phyloP scores from a whole-genome alignment of 2,113 vertebrate genomes.

The Xenopus borealis region DNA sequence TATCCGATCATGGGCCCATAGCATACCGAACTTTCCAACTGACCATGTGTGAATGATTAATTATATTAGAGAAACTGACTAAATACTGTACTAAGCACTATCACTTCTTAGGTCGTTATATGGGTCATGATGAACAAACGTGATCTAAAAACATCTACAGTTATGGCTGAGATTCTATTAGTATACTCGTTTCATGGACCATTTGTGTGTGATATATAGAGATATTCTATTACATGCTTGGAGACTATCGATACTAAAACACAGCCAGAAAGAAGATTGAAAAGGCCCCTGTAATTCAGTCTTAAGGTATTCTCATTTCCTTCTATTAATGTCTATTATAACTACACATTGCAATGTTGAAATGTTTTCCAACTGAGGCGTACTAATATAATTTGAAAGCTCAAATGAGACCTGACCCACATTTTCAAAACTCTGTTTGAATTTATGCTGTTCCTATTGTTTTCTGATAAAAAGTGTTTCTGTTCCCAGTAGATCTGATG shows the following conservation, averaged over 20 bases:
- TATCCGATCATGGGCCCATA: too few relatives aligned
- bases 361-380: conserved; percentile 1
- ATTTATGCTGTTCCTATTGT: conserved; percentile 12
- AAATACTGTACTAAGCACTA: too few relatives aligned
- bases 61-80: too few relatives aligned
- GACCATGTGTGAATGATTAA: too few relatives aligned
- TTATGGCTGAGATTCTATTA: too few relatives aligned
- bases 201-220: conserved; percentile 18
- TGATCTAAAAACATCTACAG: too few relatives aligned
- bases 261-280: background rate
- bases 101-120: too few relatives aligned
- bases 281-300: background rate
- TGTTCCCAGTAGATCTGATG: conserved; percentile 3
- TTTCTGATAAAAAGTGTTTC: conserved; percentile 28
- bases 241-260: conserved; percentile 10
- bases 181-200: background rate
- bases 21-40: too few relatives aligned
- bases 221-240: conserved; percentile 5
- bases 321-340: background rate
- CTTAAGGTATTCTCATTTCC: background rate
- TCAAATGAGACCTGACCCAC: conserved; percentile 6
- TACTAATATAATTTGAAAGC: conserved; percentile 21
- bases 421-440: background rate
- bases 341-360: conserved; percentile 5
- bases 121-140: too few relatives aligned